A percentile compares a stretch with the other conserved stretches of the same genome.
phyloP scores from a whole-genome alignment of 2,888 invertebrate species.

The Asteroscopus sphinx region DNA sequence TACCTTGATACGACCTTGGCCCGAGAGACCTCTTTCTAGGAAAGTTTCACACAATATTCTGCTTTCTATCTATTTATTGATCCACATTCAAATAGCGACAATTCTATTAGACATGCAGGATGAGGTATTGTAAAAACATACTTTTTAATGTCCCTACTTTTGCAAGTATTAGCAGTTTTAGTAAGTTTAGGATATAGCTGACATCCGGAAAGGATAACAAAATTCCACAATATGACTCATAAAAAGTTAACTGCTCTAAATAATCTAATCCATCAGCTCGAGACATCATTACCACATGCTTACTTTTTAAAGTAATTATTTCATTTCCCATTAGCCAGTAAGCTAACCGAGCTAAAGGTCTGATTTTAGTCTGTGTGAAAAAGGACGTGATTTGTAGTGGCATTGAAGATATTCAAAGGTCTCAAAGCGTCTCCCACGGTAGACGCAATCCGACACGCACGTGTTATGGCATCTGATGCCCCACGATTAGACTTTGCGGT shows the following conservation, averaged over 20 bases:
- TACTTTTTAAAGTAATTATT: slow-evolving; percentile 15
- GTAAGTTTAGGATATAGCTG: slow-evolving; percentile 2
- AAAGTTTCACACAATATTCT: slow-evolving; percentile 56
- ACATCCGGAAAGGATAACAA: slow-evolving; percentile 49
- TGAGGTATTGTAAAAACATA: slow-evolving; percentile 9
- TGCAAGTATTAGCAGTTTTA: neutral
- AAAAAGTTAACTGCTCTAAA: slow-evolving; percentile 32
- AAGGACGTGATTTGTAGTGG: slow-evolving; percentile 46
- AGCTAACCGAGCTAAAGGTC: neutral
- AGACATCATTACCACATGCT: slow-evolving; percentile 26
- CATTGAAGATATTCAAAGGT: slow-evolving; percentile 61
- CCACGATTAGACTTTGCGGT: slow-evolving; percentile 76
- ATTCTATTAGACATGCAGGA: slow-evolving; percentile 7
- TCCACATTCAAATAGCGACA: slow-evolving; percentile 7
- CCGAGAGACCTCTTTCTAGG: slow-evolving; percentile 68
- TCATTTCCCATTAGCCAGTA: slow-evolving; percentile 6
- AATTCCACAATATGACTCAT: slow-evolving; percentile 43
- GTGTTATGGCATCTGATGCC: slow-evolving; percentile 87
- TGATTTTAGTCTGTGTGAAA: slow-evolving; percentile 28
- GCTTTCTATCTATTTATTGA: slow-evolving; percentile 39
- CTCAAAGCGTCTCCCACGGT: slow-evolving; percentile 84
- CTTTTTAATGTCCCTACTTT: neutral
- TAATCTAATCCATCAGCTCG: slow-evolving; percentile 10
- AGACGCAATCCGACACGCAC: slow-evolving; percentile 86
- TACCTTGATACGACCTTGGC: slow-evolving; percentile 80